A percentile compares a stretch with the other conserved stretches of the same genome.
Evolutionary conservation across 2,888 invertebrate genomes (phyloP).

Genomic region (Phengaris alcon): DNA sequence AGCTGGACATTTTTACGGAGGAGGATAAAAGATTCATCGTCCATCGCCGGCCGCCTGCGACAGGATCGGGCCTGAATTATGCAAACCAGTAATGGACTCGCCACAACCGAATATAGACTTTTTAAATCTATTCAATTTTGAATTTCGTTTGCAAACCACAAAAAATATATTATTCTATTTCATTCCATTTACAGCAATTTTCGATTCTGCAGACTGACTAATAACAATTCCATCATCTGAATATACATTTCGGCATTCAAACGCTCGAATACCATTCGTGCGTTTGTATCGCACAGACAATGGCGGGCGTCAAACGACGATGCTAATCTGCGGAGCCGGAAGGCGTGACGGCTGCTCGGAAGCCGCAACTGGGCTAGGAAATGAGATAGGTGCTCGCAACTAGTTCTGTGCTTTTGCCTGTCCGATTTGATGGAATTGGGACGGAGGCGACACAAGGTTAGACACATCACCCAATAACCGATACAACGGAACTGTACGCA

Average conservation of each 20-base stretch:
- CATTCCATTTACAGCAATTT: background rate
- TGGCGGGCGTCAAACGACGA: conserved; percentile 71
- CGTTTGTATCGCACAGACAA: conserved; percentile 62
- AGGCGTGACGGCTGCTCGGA: conserved; percentile 69
- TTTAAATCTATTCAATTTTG: conserved; percentile 43
- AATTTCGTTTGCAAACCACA: conserved; percentile 27
- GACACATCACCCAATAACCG: conserved; percentile 30
- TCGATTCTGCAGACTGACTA: background rate
- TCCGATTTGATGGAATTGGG: conserved; percentile 60
- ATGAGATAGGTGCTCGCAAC: conserved; percentile 74
- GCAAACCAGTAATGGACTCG: conserved; percentile 72
- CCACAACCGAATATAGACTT: conserved; percentile 58
- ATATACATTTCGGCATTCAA: background rate
- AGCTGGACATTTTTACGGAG: conserved; percentile 56
- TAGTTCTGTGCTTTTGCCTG: conserved; percentile 51
- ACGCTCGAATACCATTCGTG: conserved; percentile 24
- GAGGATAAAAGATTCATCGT: conserved; percentile 69
- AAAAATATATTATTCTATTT: background rate
- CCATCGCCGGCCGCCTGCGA: conserved; percentile 51
- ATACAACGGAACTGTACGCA: background rate
- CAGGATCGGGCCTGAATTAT: conserved; percentile 70
- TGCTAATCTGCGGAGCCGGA: conserved; percentile 78
- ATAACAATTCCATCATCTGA: background rate
- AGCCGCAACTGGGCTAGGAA: conserved; percentile 77
- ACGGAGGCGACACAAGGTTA: conserved; percentile 42